Percentiles rank a stretch among this genome's conserved stretches.
phyloP scores from a whole-genome alignment of 2,797 vertebrate genomes.

The Micropoecilia bifurca region DNA sequence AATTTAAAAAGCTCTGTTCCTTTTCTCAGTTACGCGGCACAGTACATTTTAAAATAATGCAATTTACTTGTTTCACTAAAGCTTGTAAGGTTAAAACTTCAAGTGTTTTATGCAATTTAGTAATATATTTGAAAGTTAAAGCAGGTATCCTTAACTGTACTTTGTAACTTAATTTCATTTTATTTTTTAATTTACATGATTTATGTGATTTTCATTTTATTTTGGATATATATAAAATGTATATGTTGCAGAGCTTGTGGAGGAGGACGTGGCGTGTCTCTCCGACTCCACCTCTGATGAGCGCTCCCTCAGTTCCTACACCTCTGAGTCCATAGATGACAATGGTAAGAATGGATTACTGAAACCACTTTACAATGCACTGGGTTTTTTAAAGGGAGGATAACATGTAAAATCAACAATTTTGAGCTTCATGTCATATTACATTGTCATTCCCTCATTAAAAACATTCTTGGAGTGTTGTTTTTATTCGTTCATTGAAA shows the following conservation, averaged over 20 bases:
- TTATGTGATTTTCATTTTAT: not conserved
- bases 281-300: conserved; percentile 92
- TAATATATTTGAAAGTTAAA: not conserved
- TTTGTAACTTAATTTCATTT: not conserved
- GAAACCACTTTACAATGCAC: not conserved
- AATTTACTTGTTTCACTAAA: not conserved
- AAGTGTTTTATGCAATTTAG: not conserved
- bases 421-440: not conserved
- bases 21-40: not conserved
- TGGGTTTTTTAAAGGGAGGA: not conserved
- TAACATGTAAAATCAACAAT: not conserved
- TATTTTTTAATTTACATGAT: not conserved
- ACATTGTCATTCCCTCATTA: no score
- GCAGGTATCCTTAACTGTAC: not conserved
- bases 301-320: conserved; percentile 91
- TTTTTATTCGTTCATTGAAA: no score
- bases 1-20: not conserved
- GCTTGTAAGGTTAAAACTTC: not conserved
- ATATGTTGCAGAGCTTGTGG: conserved; percentile 82
- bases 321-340: conserved; percentile 93
- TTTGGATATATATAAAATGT: conserved; percentile 55
- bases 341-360: conserved; percentile 85
- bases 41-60: not conserved
- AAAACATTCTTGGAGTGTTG: no score
- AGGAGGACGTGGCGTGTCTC: conserved; percentile 88